Percentiles rank a stretch among this genome's conserved stretches.
These are phyloP conservation scores for Dryobates pubescens DNA, from an alignment of 2,797 vertebrate species.

Conservation along the genomic window DNA sequence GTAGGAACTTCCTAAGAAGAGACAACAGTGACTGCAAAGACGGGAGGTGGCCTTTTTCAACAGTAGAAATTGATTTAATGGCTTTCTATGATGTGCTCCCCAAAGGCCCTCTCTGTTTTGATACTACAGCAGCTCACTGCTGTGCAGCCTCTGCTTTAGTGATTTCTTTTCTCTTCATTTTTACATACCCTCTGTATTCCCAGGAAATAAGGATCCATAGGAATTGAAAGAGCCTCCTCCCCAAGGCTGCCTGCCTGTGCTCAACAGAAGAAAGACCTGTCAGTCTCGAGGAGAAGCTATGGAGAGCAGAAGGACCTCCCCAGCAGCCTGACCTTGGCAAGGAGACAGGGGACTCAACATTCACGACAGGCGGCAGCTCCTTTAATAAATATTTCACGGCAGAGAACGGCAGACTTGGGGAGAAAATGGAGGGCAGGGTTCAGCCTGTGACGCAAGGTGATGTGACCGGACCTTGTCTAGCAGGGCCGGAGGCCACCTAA, in stretches of 20 bases:
- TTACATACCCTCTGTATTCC: not conserved
- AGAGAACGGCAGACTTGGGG: slow-evolving; percentile 32
- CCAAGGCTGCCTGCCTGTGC: not conserved
- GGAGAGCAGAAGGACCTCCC: slow-evolving; percentile 27
- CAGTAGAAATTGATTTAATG: not conserved
- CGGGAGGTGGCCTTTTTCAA: not conserved
- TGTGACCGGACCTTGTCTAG: slow-evolving; percentile 69
- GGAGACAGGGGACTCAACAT: slow-evolving; percentile 44
- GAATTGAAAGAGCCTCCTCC: not conserved
- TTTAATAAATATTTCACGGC: slow-evolving; percentile 69
- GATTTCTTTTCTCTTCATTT: not conserved
- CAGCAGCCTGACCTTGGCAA: slow-evolving; percentile 42
- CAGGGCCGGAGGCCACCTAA: slow-evolving; percentile 66
- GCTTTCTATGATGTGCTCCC: not conserved
- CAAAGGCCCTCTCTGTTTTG: not conserved
- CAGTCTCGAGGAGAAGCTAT: not conserved
- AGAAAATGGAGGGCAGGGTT: slow-evolving; percentile 68
- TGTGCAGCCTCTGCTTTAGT: not conserved
- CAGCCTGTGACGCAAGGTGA: slow-evolving; percentile 67
- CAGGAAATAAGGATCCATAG: not conserved
- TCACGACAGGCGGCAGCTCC: slow-evolving; percentile 5
- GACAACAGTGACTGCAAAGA: not conserved
- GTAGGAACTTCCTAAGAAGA: not conserved
- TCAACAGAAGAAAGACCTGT: not conserved
- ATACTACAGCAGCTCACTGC: not conserved